Percentiles rank a stretch among this genome's conserved stretches.
Evolutionary conservation across 1,140 invertebrate genomes (phyloP).

Genomic region (Homalodisca vitripennis): DNA sequence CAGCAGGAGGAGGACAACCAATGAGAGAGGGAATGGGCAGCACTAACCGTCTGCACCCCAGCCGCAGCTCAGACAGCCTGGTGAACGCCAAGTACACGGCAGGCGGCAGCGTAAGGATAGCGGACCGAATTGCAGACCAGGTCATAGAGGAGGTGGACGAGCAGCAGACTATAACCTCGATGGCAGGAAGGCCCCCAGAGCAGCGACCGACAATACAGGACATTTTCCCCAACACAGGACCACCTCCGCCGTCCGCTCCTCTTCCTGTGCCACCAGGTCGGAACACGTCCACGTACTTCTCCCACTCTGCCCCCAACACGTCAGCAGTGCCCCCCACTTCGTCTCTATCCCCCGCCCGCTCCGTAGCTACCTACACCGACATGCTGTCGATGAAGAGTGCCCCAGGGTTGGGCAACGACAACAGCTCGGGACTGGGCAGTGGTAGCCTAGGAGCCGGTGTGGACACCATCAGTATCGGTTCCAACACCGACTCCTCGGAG

Average conservation of each 20-base stretch:
- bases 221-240: conserved; percentile 46
- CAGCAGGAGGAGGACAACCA: conserved; percentile 12
- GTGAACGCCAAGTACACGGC: conserved; percentile 39
- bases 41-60: not conserved
- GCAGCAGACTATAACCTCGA: conserved; percentile 73
- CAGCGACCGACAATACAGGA: conserved; percentile 51
- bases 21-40: not conserved
- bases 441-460: conserved; percentile 31
- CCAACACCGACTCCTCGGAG: conserved; percentile 33
- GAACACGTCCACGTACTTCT: conserved; percentile 23
- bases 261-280: conserved; percentile 11
- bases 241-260: conserved; percentile 26
- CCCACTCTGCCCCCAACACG: conserved; percentile 25
- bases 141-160: conserved; percentile 83
- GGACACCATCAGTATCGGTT: conserved; percentile 32
- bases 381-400: conserved; percentile 35
- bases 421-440: conserved; percentile 34
- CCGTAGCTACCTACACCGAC: conserved; percentile 32
- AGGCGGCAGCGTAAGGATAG: conserved; percentile 52
- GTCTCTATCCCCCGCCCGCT: conserved; percentile 34
- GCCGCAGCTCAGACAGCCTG: conserved; percentile 37
- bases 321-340: conserved; percentile 32
- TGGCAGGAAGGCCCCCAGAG: conserved; percentile 51
- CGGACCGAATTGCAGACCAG: conserved; percentile 62
- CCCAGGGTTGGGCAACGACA: conserved; percentile 31